Evolutionary conservation across 2,888 invertebrate species (phyloP).

Genomic region (Vannuccia rotundouncinata): DNA sequence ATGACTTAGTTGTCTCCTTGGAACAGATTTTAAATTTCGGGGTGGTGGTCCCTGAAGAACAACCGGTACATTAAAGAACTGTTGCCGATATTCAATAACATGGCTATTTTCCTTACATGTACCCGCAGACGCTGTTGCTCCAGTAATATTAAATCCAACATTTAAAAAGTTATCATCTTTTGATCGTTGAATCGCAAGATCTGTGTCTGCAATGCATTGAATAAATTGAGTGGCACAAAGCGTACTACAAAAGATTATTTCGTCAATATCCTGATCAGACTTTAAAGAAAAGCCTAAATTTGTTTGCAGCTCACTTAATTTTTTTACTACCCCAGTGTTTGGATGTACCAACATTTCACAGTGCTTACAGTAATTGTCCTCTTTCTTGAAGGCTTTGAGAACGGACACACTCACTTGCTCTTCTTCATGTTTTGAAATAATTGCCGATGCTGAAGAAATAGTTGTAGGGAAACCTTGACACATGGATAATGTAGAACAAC

Average conservation of each 20-base stretch:
- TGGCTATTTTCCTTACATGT: neutral
- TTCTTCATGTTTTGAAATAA: neutral
- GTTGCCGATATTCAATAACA: conserved; percentile 22
- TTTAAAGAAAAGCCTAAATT: neutral
- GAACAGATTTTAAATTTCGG: neutral
- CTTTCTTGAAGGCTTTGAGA: neutral
- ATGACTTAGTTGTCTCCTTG: neutral
- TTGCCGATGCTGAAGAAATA: neutral
- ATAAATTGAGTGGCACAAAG: conserved; percentile 1
- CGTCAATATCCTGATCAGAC: conserved; percentile 8
- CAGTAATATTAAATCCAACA: neutral
- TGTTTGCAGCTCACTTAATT: neutral
- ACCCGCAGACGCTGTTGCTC: neutral
- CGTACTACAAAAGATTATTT: neutral
- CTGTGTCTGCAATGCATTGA: conserved; percentile 10
- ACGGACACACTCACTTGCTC: conserved; percentile 1
- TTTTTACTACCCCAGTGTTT: neutral
- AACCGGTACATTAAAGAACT: conserved; percentile 25
- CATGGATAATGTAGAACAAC: neutral
- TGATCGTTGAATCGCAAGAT: conserved; percentile 1
- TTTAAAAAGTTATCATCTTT: neutral
- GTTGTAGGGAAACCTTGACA: neutral
- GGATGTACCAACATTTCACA: conserved; percentile 3
- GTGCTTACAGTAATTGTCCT: neutral
- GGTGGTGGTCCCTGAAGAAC: conserved; percentile 30